Evolutionary conservation across 2,113 vertebrate genomes (phyloP).

Genomic region (Nothobranchius kuhntae): DNA sequence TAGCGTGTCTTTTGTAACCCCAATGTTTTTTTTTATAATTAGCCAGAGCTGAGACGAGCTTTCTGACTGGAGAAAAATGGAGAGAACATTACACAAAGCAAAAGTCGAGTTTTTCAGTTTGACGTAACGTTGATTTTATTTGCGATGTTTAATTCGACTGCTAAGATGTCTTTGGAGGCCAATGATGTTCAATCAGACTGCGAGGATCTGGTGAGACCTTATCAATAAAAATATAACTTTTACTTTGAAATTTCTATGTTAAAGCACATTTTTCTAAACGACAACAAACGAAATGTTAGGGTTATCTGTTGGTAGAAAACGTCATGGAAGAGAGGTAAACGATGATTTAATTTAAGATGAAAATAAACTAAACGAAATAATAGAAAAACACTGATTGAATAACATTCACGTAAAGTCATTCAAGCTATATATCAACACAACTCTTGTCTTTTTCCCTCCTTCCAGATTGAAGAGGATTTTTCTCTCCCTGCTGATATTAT

Average conservation of each 20-base stretch:
- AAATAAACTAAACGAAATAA: too few species aligned
- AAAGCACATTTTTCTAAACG: too few species aligned
- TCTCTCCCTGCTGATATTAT: constrained; percentile 76
- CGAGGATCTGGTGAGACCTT: constrained; percentile 73
- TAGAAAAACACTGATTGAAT: too few species aligned
- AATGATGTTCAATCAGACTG: constrained; percentile 74
- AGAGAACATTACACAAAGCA: neutral
- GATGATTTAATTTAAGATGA: too few species aligned
- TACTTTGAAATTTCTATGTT: too few species aligned
- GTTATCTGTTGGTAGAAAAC: too few species aligned
- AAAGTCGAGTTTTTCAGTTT: constrained; percentile 37
- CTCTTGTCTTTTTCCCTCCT: constrained; percentile 11
- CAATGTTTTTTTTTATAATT: constrained; percentile 31
- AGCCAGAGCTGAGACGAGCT: constrained; percentile 3
- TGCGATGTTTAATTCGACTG: constrained; percentile 22
- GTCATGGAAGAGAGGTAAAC: too few species aligned
- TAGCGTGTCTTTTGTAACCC: constrained; percentile 33
- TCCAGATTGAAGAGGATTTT: constrained; percentile 82
- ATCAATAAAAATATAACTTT: too few species aligned
- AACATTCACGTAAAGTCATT: too few species aligned
- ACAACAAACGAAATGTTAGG: too few species aligned
- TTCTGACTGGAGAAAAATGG: constrained; percentile 30
- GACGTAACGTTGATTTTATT: constrained; percentile 10
- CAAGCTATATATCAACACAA: too few species aligned
- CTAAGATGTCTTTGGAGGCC: constrained; percentile 66